phyloP scores from a whole-genome alignment of 2,797 vertebrate genomes.

The Percopsis omiscomaycus region DNA sequence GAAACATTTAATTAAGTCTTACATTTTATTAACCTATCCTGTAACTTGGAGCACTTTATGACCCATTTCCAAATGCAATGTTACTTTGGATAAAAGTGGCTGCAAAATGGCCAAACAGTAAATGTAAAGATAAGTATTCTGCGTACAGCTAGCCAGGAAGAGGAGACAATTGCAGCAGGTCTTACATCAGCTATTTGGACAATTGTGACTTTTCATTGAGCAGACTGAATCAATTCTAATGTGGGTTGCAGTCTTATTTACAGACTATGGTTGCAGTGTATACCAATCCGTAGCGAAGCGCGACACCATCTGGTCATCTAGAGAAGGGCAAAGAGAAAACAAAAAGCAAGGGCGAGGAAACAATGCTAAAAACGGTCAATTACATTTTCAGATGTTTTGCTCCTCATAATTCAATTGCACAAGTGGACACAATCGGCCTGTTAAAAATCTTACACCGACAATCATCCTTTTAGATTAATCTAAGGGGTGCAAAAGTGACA shows the following conservation, averaged over 20 bases:
- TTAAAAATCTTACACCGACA: neutral
- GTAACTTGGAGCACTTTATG: neutral
- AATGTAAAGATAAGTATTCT: neutral
- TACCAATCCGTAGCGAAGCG: constrained; percentile 24
- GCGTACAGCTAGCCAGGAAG: constrained; percentile 14
- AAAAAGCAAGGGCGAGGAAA: neutral
- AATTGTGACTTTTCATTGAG: neutral
- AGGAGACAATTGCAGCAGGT: constrained; percentile 28
- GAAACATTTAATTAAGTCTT: no score
- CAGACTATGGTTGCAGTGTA: no score
- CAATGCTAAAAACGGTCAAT: constrained; percentile 2
- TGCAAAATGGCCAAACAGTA: no score
- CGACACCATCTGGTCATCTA: constrained; percentile 62
- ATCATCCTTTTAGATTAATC: neutral
- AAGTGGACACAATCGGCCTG: no score
- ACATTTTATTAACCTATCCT: neutral
- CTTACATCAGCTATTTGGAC: constrained; percentile 27
- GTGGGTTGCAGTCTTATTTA: no score
- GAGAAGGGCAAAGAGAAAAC: constrained; percentile 39
- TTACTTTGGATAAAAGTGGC: no score
- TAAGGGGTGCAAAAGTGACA: neutral
- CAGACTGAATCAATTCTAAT: neutral
- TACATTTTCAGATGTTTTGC: constrained; percentile 2
- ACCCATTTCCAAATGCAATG: no score
- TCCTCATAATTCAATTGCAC: neutral